Evolutionary conservation across 2,113 vertebrate species (phyloP), one percentile per base, ranked within the genome.

Genomic region (Corythornis vintsioides): DNA sequence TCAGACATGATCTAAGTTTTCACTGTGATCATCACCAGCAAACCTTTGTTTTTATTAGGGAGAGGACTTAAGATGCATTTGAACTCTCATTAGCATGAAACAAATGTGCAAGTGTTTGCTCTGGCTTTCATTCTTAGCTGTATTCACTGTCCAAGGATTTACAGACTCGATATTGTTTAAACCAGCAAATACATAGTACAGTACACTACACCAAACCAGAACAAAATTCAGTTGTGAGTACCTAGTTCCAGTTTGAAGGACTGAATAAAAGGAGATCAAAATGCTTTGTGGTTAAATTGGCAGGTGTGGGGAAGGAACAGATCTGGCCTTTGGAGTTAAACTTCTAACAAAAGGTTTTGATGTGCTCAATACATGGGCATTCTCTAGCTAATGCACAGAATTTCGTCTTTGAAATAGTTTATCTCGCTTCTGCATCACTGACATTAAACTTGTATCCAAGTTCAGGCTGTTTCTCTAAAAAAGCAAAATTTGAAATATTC

Each of bases 1-100:
- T 97, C 96, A 96, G 97, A 98, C 94, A 88, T 94, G 83, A 96
- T 96, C 81, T 95, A 96, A 77, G 86, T 96, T 97, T 92, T 97
- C 98, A 97, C 98, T 98, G 97, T 97, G 98, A 98, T 96, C 95
- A 96, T 97, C 97, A 98, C 98, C 98, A 98, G 98, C 98, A 98
- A 96, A 97, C 72, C 84, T 97, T 98, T 96, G 81, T 95, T 97
- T 96, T 94, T 87, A 78, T 19, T 83, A 92, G 83, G 60, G 73
- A 87, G 75, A 91, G 88, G 47, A 79, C 78, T 97, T 96, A 57
- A 95, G 75, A 94, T 96, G 83, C 76, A 42, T 96, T 94, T 95
- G 83, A 88, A 79, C 96, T 96, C 88, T 97, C 88, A 89, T 95
- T 92, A 94, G 89, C 90, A 96, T 86, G 91, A 86, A 92, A 56